Evolutionary conservation across 2,888 invertebrate species (phyloP).

Genomic region (Eueremaeus valkanovi): DNA sequence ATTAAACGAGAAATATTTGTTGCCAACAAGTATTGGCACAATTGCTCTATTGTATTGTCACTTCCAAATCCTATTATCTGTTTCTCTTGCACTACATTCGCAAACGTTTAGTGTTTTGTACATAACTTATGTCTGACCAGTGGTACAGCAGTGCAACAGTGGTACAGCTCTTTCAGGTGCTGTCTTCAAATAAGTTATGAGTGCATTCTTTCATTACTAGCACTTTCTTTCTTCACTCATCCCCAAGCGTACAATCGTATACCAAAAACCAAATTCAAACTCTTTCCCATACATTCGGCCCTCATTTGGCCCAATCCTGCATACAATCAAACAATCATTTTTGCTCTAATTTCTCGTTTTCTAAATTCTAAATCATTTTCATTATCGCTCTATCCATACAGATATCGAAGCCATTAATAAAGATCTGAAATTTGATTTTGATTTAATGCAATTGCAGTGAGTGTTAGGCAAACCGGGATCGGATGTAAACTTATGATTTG

Average conservation of each 20-base stretch:
- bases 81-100: constrained; percentile 11
- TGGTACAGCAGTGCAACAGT: neutral
- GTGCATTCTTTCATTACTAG: constrained; percentile 16
- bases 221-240: neutral
- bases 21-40: neutral
- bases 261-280: neutral
- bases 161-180: constrained; percentile 16
- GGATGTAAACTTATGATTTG: neutral
- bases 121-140: constrained; percentile 17
- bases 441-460: neutral
- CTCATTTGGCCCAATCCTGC: too few relatives aligned
- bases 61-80: constrained; percentile 20
- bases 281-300: too few relatives aligned
- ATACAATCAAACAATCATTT: too few relatives aligned
- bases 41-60: constrained; percentile 7
- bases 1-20: constrained; percentile 23
- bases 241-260: constrained; percentile 4
- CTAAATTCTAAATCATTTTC: too few relatives aligned
- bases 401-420: too few relatives aligned
- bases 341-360: too few relatives aligned
- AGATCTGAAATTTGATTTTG: too few relatives aligned
- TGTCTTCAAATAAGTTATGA: constrained; percentile 27
- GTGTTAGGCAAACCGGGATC: neutral
- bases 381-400: too few relatives aligned
- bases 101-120: constrained; percentile 1